Percentiles rank a stretch among this genome's conserved stretches.
Conservation (phyloP, 2,797 vertebrate species). For the Acanthurus leucopareius region DNA sequence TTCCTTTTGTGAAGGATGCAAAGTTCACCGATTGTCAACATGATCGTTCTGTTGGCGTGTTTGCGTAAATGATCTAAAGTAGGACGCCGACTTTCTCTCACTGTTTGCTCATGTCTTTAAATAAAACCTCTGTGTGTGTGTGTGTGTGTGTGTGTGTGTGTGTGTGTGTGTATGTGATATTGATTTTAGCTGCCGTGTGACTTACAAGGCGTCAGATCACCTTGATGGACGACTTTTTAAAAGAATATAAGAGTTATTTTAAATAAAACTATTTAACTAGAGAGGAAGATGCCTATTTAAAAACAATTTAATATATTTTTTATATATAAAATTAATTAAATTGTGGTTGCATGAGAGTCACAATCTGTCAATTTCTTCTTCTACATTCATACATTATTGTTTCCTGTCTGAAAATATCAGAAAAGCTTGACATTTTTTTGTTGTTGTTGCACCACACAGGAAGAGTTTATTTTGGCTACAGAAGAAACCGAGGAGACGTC, state of each 20-base stretch:
- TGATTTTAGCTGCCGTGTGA: not conserved
- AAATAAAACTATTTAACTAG: not conserved
- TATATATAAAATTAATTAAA: no score
- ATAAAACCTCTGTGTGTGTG: not conserved
- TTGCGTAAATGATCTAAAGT: not conserved
- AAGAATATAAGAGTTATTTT: not conserved
- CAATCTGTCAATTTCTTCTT: no score
- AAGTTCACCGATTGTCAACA: slow-evolving; percentile 37
- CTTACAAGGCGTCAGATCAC: not conserved
- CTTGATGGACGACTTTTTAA: not conserved
- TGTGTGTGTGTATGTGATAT: no score
- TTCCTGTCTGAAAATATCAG: not conserved
- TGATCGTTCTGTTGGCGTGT: not conserved
- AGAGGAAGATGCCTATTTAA: not conserved
- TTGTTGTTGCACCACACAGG: not conserved
- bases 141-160: no score
- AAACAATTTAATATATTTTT: no score
- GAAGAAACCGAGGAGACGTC: not conserved
- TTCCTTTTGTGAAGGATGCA: slow-evolving; percentile 4
- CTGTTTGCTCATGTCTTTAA: not conserved
- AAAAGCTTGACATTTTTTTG: no score
- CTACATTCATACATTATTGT: not conserved
- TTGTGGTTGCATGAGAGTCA: no score
- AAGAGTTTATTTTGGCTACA: slow-evolving; percentile 15
- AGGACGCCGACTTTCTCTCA: not conserved